phyloP scores from a whole-genome alignment of 2,888 invertebrate genomes.

The Macrophya annulata region DNA sequence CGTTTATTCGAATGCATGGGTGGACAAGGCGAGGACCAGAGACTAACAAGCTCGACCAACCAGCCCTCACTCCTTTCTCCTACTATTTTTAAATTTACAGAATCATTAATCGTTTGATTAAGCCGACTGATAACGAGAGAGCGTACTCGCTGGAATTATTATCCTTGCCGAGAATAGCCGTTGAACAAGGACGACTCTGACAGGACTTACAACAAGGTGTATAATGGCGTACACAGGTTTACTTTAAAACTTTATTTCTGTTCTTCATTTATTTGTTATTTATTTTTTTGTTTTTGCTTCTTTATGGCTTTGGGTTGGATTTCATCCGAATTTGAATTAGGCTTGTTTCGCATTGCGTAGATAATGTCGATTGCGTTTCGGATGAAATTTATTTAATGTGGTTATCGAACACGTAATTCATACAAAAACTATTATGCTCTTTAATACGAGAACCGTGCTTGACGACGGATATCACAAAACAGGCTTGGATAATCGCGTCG shows the following conservation, averaged over 20 bases:
- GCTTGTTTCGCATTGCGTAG: neutral
- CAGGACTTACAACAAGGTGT: slow-evolving; percentile 18
- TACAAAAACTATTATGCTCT: neutral
- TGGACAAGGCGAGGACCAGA: slow-evolving; percentile 53
- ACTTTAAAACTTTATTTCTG: neutral
- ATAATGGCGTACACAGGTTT: slow-evolving; percentile 27
- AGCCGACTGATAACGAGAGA: slow-evolving; percentile 68
- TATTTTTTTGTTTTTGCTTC: neutral
- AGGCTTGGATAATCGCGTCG: slow-evolving; percentile 30
- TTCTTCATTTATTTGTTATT: neutral
- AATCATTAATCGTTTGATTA: slow-evolving; percentile 72
- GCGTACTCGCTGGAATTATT: slow-evolving; percentile 38
- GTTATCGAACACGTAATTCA: neutral
- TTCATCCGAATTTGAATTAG: neutral
- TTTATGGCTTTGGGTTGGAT: neutral
- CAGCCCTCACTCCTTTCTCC: slow-evolving; percentile 54
- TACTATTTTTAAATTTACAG: slow-evolving; percentile 66
- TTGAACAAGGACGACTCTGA: slow-evolving; percentile 29
- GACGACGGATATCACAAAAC: slow-evolving; percentile 20
- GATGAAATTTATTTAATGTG: neutral
- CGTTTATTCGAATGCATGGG: slow-evolving; percentile 59
- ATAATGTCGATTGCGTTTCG: neutral
- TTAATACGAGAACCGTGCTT: slow-evolving; percentile 25
- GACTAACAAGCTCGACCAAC: slow-evolving; percentile 64
- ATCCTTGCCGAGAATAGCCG: neutral